Evolutionary conservation across 2,888 invertebrate species (phyloP), one percentile per base, ranked within the genome.

Genomic region (Ptychoptera albimana): DNA sequence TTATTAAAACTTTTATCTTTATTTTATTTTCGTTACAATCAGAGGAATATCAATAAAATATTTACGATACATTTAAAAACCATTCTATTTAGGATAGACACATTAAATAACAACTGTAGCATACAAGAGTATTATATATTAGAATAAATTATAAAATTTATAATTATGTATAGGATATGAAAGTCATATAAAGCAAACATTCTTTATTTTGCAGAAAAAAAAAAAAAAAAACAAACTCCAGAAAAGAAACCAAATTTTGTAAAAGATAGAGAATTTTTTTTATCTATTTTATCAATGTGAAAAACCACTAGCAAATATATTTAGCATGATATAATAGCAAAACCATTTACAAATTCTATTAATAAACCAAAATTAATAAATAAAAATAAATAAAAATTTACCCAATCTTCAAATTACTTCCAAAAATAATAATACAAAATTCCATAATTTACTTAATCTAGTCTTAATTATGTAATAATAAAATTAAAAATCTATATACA

Each of bases 281-380:
- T 23, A 23, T 23, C 7, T 5, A 5, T 23, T 3, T 23, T 23
- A 23, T 23, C 23, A 0, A 35, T 46, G 48, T 37, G 46, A 48
- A 14, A 23, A 23, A 3, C 23, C 23, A 23, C 3, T 23, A 23
- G 23, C 23, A 23, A 31, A n/a, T 31, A 13, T 10, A 45, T 42
- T 5, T 37, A 41, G 12, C 39, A 44, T 7, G 49, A 50, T 31
- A 50, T 47, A 30, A 50, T 39, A 31, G 13, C 13, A n/a, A 35
- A 37, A 37, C 37, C 10, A 37, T 35, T 13, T 12, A n/a, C 8
- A 23, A 23, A 23, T 5, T n/a, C n/a, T n/a, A 23, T 5, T 23
- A 23, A 23, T 5, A 23, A 5, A 3, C 23, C 23, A 23, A 23
- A 23, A 23, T 23, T 23, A 23, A 23, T 23, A 23, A 23, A 5